A percentile compares a stretch with the other conserved stretches of the same genome.
These are phyloP conservation scores for Seriola rivoliana DNA, from an alignment of 2,113 vertebrate genomes.

Conservation along the genomic window DNA sequence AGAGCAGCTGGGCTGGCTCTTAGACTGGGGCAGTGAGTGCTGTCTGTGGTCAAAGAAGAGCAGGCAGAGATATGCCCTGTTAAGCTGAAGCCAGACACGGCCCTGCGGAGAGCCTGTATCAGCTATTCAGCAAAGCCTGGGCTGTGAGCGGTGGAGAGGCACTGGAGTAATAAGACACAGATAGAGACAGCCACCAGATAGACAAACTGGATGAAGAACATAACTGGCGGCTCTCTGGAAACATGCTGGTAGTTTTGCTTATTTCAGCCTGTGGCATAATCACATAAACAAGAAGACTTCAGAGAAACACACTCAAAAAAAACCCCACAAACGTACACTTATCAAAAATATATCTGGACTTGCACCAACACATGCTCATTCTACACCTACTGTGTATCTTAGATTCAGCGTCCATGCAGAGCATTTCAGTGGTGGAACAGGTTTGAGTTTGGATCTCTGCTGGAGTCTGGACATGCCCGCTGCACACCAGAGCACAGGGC, in stretches of 20 bases:
- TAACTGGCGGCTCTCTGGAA: conserved; percentile 19
- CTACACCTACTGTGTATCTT: neutral
- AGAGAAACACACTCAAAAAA: neutral
- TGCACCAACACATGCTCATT: neutral
- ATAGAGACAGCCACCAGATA: conserved; percentile 34
- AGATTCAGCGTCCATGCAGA: neutral
- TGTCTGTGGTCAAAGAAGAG: conserved; percentile 71
- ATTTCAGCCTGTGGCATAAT: neutral
- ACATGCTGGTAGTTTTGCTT: neutral
- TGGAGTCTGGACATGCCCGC: conserved; percentile 32
- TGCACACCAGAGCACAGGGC: conserved; percentile 12
- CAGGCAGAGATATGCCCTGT: conserved; percentile 66
- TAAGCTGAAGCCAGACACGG: conserved; percentile 62
- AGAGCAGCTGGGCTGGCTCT: conserved; percentile 68
- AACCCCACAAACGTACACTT: neutral
- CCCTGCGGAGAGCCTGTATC: conserved; percentile 64
- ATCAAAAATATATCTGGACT: conserved; percentile 15
- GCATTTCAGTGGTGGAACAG: conserved; percentile 14
- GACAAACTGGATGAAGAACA: conserved; percentile 17
- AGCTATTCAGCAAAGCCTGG: conserved; percentile 49
- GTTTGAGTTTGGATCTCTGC: conserved; percentile 48
- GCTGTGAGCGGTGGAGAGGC: conserved; percentile 42
- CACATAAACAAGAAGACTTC: conserved; percentile 8
- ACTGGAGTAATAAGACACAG: conserved; percentile 29
- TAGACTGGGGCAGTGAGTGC: conserved; percentile 60